Percentiles rank a stretch among this genome's conserved stretches.
Evolutionary conservation across 2,797 vertebrate species (phyloP).

Genomic region (Anableps anableps): DNA sequence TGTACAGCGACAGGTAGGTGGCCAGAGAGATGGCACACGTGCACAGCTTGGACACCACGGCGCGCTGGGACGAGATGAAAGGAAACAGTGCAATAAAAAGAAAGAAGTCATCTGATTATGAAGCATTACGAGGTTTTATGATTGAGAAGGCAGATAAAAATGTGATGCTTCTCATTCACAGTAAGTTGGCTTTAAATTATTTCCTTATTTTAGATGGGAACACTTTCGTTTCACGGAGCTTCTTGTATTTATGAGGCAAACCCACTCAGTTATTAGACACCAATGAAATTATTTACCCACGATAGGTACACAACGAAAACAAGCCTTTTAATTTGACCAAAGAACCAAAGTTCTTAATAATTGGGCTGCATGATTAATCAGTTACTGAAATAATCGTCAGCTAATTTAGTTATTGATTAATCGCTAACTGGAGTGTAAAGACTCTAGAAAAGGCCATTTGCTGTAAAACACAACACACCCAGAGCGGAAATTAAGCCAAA

Average conservation of each 20-base stretch:
- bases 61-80: constrained; percentile 76
- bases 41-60: constrained; percentile 90
- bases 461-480: too few relatives aligned
- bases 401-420: too few relatives aligned
- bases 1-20: constrained; percentile 90
- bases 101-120: neutral
- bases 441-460: too few relatives aligned
- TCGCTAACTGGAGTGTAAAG: too few relatives aligned
- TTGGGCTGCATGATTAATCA: too few relatives aligned
- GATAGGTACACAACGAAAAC: neutral
- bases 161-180: neutral
- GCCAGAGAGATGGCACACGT: constrained; percentile 90
- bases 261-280: neutral
- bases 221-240: neutral
- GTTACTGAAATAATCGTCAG: too few relatives aligned
- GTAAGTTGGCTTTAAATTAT: neutral
- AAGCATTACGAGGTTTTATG: neutral
- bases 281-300: neutral
- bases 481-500: too few relatives aligned
- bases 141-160: neutral
- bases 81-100: neutral
- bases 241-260: neutral
- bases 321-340: neutral
- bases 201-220: neutral
- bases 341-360: too few relatives aligned